phyloP scores from a whole-genome alignment of 2,888 invertebrate species.

The Stramonita haemastoma region DNA sequence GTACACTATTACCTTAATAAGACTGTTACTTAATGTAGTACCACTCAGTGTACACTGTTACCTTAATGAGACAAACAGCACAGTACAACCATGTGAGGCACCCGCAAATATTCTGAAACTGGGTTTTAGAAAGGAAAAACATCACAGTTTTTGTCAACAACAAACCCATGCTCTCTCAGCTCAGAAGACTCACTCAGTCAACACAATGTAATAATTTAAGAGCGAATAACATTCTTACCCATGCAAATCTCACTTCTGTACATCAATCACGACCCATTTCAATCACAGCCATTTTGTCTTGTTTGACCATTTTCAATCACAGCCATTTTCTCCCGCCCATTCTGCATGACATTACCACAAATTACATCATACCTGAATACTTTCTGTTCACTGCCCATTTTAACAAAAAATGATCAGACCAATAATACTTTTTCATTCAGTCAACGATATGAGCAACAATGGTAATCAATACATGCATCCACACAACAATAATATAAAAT shows the following conservation, averaged over 20 bases:
- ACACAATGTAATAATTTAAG: background rate
- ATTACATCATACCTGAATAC: background rate
- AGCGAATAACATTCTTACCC: background rate
- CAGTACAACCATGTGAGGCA: too few relatives aligned
- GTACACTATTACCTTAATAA: too few relatives aligned
- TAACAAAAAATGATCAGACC: background rate
- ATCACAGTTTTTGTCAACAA: slow-evolving; percentile 17
- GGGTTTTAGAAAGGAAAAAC: background rate
- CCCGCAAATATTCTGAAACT: too few relatives aligned
- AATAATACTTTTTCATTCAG: slow-evolving; percentile 7
- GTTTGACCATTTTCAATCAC: background rate
- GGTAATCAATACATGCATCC: background rate
- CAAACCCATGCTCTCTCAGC: background rate
- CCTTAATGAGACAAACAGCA: too few relatives aligned
- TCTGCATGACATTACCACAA: background rate
- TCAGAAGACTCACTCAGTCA: background rate
- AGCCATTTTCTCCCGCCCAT: slow-evolving; percentile 2
- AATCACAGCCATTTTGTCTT: background rate
- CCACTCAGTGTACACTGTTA: too few relatives aligned
- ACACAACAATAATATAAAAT: background rate
- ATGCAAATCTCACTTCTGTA: background rate
- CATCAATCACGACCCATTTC: background rate
- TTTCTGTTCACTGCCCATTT: background rate
- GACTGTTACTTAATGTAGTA: too few relatives aligned
- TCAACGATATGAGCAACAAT: background rate